phyloP scores from a whole-genome alignment of 1,140 invertebrate genomes.

The Cryptotermes secundus region DNA sequence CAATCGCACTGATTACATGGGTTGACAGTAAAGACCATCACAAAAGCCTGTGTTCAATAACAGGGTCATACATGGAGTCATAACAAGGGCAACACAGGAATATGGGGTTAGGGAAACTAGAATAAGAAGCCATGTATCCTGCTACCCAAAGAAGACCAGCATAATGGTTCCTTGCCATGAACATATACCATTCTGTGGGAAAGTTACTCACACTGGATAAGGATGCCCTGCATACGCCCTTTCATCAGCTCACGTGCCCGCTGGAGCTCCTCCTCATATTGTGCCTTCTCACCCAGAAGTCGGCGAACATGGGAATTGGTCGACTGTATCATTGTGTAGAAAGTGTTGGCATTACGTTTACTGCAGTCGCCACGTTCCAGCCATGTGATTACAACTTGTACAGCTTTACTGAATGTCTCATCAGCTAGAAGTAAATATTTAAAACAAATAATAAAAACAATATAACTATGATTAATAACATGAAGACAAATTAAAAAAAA shows the following conservation, averaged over 20 bases:
- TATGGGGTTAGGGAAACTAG: background rate
- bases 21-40: background rate
- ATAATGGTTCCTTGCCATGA: background rate
- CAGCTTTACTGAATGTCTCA: slow-evolving; percentile 53
- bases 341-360: slow-evolving; percentile 83
- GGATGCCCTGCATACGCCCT: slow-evolving; percentile 75
- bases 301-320: slow-evolving; percentile 86
- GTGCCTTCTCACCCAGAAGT: slow-evolving; percentile 78
- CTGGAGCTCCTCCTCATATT: slow-evolving; percentile 82
- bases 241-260: slow-evolving; percentile 76
- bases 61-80: background rate
- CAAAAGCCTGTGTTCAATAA: background rate
- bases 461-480: too few species aligned
- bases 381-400: slow-evolving; percentile 82
- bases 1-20: too few species aligned
- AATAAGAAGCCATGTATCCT: too few species aligned
- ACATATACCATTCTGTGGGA: background rate
- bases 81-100: background rate
- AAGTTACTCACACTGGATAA: slow-evolving; percentile 79
- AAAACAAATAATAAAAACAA: too few species aligned
- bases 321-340: slow-evolving; percentile 93
- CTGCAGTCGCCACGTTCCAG: slow-evolving; percentile 88
- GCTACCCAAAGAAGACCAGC: background rate
- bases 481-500: too few species aligned
- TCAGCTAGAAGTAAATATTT: slow-evolving; percentile 45